These are phyloP conservation scores for Palythoa heliodiscus DNA, from an alignment of 92 coral and sea anemone species.

Conservation along the genomic window DNA sequence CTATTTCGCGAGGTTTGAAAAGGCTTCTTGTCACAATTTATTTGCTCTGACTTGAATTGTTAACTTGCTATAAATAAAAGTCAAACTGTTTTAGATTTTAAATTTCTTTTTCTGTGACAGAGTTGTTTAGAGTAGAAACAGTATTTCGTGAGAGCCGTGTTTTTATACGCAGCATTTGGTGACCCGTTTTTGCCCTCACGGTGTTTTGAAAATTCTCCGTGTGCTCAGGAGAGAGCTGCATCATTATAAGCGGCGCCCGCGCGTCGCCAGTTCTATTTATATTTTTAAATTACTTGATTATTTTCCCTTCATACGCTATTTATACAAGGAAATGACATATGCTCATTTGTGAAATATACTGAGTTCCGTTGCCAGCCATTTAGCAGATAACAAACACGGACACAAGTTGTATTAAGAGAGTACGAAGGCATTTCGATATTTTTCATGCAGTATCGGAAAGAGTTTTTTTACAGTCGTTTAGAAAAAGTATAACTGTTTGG, in stretches of 20 bases:
- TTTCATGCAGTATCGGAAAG: neutral
- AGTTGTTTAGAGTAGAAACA: slow-evolving; percentile 18
- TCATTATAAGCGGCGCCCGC: slow-evolving; percentile 40
- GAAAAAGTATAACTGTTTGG: neutral
- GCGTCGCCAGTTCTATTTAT: slow-evolving; percentile 43
- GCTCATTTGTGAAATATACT: slow-evolving; percentile 28
- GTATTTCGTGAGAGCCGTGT: slow-evolving; percentile 33
- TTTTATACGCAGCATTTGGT: slow-evolving; percentile 7
- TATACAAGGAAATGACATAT: slow-evolving; percentile 40
- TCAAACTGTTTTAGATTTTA: neutral
- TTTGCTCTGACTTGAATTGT: neutral
- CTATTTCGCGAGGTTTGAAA: neutral
- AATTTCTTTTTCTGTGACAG: neutral
- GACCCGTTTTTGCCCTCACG: slow-evolving; percentile 31
- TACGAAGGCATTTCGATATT: neutral
- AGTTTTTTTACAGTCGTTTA: neutral
- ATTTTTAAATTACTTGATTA: slow-evolving; percentile 42
- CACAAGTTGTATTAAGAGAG: neutral
- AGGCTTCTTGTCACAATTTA: neutral
- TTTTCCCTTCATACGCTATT: slow-evolving; percentile 38
- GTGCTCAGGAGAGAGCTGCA: slow-evolving; percentile 23
- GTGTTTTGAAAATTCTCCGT: slow-evolving; percentile 18
- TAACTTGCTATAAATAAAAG: neutral
- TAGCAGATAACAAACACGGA: neutral
- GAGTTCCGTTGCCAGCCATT: neutral